Evolutionary conservation across 2,113 vertebrate species (phyloP), one percentile per base, ranked within the genome.

Genomic region (Eublepharis macularius): DNA sequence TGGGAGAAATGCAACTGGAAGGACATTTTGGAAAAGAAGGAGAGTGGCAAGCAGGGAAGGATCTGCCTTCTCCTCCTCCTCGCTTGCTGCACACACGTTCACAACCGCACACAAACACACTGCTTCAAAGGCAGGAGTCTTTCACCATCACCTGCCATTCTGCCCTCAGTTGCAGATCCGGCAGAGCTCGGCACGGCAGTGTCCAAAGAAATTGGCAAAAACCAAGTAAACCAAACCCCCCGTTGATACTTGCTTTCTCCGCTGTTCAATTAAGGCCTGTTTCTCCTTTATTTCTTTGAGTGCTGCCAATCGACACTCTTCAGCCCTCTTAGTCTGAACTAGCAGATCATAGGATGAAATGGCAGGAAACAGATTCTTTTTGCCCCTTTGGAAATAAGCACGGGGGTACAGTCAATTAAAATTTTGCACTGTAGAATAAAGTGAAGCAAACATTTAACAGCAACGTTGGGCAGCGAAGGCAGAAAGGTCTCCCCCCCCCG

Each of bases 201-300:
- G 21, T 70, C 47, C 26, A 39, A 84, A 41, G 2, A 6, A n/a
- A n/a, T n/a, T n/a, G 43, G 11, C 8, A n/a, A 14, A 14, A 29
- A 2, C 1, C 4, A 51, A 36, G n/a, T n/a, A n/a, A n/a, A n/a
- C n/a, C n/a, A 39, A 60, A 43, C 45, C 32, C 26, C 63, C 32
- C 24, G 13, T 49, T 17, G 76, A 47, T 49, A 82, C 95, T 79
- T 87, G 97, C 96, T 94, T 96, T 76, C 86, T 95, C 80, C 74
- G 91, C 80, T 94, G 95, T 85, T 95, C 92, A 1, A 92, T 47
- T 60, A 89, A 32, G 2, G 73, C 82, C 85, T 92, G 93, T 66
- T 96, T 96, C 84, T 96, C 94, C 14, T 81, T 88, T 60, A 95
- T 84, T 80, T 95, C 95, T 26, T 76, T 91, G 79, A 87, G 76